A percentile compares a stretch with the other conserved stretches of the same genome.
Evolutionary conservation across 2,113 vertebrate species (phyloP).

Genomic region (Chiloscyllium plagiosum): DNA sequence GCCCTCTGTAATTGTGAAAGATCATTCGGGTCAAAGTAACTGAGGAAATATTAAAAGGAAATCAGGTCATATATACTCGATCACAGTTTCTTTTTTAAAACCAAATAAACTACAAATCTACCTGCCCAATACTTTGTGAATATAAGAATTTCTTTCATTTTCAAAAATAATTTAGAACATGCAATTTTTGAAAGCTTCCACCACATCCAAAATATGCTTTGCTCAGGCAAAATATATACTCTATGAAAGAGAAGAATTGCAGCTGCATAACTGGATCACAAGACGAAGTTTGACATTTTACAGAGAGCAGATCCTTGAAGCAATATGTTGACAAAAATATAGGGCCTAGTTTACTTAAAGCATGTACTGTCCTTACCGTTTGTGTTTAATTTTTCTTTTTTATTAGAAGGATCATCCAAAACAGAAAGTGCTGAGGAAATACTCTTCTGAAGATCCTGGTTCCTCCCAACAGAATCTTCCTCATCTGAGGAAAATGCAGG

Average conservation of each 20-base stretch:
- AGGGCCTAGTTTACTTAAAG: background rate
- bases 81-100: background rate
- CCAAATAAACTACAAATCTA: background rate
- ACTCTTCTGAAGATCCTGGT: constrained; percentile 83
- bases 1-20: background rate
- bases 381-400: constrained; percentile 57
- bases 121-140: background rate
- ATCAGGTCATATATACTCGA: too few relatives aligned
- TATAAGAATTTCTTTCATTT: background rate
- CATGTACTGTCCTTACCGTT: background rate
- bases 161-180: background rate
- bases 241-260: background rate
- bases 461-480: constrained; percentile 80
- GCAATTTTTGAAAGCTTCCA: background rate
- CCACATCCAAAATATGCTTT: background rate
- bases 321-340: background rate
- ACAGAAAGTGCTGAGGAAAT: constrained; percentile 74
- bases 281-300: background rate
- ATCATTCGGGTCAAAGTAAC: background rate
- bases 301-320: background rate
- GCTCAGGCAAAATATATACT: background rate
- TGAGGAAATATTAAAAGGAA: background rate
- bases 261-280: background rate
- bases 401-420: constrained; percentile 75
- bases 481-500: constrained; percentile 93